These are phyloP conservation scores for Drosophila seguyi DNA, from an alignment of 1,140 invertebrate genomes.

Conservation along the genomic window DNA sequence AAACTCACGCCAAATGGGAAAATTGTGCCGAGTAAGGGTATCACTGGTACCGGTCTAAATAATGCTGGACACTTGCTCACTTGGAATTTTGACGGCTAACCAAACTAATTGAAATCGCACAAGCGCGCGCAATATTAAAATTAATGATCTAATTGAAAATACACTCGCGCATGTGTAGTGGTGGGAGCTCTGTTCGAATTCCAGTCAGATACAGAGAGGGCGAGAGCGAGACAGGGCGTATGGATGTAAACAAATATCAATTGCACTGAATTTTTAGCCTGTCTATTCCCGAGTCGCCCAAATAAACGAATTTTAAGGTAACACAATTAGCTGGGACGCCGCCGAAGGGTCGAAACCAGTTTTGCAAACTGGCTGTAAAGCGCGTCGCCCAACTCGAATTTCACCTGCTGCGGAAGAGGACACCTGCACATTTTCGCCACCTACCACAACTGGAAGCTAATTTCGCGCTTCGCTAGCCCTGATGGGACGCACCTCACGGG, in stretches of 20 bases:
- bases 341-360: constrained; percentile 26
- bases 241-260: constrained; percentile 52
- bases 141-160: constrained; percentile 80
- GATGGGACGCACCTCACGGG: constrained; percentile 33
- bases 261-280: constrained; percentile 11
- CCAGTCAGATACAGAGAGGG: constrained; percentile 23
- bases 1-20: too few relatives aligned
- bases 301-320: background rate
- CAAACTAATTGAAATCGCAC: constrained; percentile 63
- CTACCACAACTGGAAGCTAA: constrained; percentile 48
- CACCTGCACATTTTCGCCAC: constrained; percentile 27
- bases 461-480: constrained; percentile 75
- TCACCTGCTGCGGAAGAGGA: constrained; percentile 51
- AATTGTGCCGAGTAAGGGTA: background rate
- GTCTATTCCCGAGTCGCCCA: background rate
- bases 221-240: constrained; percentile 1
- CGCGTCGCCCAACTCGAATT: constrained; percentile 18
- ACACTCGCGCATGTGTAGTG: constrained; percentile 41
- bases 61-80: background rate
- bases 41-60: background rate
- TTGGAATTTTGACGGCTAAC: constrained; percentile 36
- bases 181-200: constrained; percentile 47
- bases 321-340: constrained; percentile 4
- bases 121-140: constrained; percentile 70
- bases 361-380: constrained; percentile 7